A percentile compares a stretch with the other conserved stretches of the same genome.
Conservation (phyloP, 1,140 invertebrate species). For the Micrasema longulum region DNA sequence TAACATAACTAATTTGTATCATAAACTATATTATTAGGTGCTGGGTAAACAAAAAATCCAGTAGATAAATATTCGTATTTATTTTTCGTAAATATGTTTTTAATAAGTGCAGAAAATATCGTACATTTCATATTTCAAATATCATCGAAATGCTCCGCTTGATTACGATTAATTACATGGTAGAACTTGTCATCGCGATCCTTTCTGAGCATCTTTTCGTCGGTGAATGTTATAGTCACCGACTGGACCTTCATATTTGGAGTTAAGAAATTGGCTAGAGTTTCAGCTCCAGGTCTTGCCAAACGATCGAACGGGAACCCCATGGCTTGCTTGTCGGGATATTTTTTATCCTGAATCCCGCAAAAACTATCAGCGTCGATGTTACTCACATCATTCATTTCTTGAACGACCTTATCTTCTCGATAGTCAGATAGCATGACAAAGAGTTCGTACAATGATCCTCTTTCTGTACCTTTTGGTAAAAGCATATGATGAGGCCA, state of each 20-base stretch:
- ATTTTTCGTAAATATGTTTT: too few species aligned
- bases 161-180: not conserved
- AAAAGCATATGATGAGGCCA: constrained; percentile 80
- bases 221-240: constrained; percentile 66
- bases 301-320: constrained; percentile 81
- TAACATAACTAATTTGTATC: too few species aligned
- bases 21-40: too few species aligned
- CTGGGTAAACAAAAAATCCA: too few species aligned
- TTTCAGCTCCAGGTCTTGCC: constrained; percentile 62
- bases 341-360: constrained; percentile 77
- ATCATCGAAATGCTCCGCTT: too few species aligned
- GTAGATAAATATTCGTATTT: too few species aligned
- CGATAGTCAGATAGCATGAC: constrained; percentile 79
- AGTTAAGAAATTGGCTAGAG: constrained; percentile 72
- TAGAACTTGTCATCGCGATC: not conserved
- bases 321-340: constrained; percentile 79
- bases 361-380: constrained; percentile 79
- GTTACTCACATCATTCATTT: constrained; percentile 62
- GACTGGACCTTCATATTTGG: constrained; percentile 75
- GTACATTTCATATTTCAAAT: too few species aligned
- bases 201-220: constrained; percentile 44
- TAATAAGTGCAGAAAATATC: too few species aligned
- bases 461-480: constrained; percentile 75
- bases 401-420: constrained; percentile 67
- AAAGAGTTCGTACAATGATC: constrained; percentile 75